Conservation (phyloP, 2,888 invertebrate species). For the Xestia c-nigrum region DNA sequence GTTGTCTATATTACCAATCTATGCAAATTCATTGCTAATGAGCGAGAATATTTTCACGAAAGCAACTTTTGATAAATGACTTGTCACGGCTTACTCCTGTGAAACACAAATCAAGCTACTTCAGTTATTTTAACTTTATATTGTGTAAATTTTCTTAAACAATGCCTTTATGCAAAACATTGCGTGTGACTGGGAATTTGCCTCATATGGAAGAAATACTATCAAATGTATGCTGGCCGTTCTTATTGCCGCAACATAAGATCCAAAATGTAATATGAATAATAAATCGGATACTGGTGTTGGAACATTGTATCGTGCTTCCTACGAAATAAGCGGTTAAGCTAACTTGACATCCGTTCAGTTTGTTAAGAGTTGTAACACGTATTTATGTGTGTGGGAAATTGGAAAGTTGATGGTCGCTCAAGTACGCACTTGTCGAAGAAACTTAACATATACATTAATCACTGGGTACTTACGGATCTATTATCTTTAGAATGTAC, state of each 20-base stretch:
- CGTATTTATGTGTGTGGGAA: constrained; percentile 71
- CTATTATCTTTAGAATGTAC: constrained; percentile 26
- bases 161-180: constrained; percentile 79
- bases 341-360: constrained; percentile 67
- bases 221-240: constrained; percentile 27
- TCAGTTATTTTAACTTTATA: constrained; percentile 60
- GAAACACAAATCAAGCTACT: constrained; percentile 47
- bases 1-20: constrained; percentile 54
- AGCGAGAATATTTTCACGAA: constrained; percentile 49
- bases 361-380: constrained; percentile 61
- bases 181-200: constrained; percentile 80
- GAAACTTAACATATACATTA: constrained; percentile 57
- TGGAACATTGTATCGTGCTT: constrained; percentile 49
- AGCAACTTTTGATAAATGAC: constrained; percentile 48
- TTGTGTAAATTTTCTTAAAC: constrained; percentile 72
- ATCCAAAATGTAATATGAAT: constrained; percentile 49
- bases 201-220: constrained; percentile 49
- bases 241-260: constrained; percentile 56
- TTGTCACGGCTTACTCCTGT: constrained; percentile 52
- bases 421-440: constrained; percentile 48
- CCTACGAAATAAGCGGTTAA: constrained; percentile 53
- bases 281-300: constrained; percentile 36
- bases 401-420: constrained; percentile 74
- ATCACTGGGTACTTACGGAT: constrained; percentile 47
- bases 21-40: constrained; percentile 59